Conservation (phyloP, 2,888 invertebrate species). For the Apotomis capreana region DNA sequence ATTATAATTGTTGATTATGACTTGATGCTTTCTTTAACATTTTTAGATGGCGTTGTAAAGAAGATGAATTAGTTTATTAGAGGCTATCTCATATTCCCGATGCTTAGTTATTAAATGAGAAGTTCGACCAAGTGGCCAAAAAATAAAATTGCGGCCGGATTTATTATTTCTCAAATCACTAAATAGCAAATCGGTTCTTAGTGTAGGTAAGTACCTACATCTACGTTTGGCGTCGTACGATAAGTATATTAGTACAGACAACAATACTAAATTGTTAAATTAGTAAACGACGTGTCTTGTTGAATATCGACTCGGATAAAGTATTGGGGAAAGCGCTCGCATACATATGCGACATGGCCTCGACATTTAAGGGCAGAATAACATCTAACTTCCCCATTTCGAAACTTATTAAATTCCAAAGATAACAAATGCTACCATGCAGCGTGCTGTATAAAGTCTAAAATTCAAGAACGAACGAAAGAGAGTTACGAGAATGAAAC, state of each 20-base stretch:
- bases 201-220: not conserved
- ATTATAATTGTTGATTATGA: too few species aligned
- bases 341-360: conserved; percentile 10
- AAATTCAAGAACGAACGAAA: not conserved
- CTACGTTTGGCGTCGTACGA: not conserved
- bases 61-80: too few species aligned
- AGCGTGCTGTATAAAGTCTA: not conserved
- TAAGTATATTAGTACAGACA: not conserved
- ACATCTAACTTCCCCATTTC: not conserved
- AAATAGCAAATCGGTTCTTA: too few species aligned
- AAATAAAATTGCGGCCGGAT: too few species aligned
- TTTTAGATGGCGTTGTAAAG: too few species aligned
- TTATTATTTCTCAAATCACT: too few species aligned
- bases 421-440: not conserved
- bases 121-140: too few species aligned
- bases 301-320: conserved; percentile 28
- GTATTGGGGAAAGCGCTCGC: conserved; percentile 23
- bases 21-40: too few species aligned
- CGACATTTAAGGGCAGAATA: conserved; percentile 24
- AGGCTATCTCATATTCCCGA: too few species aligned
- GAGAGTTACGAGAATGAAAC: conserved; percentile 8
- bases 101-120: too few species aligned
- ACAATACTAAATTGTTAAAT: not conserved
- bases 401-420: conserved; percentile 1
- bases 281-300: not conserved